These are phyloP conservation scores for Mamestra brassicae DNA, from an alignment of 2,888 invertebrate genomes.

Conservation along the genomic window DNA sequence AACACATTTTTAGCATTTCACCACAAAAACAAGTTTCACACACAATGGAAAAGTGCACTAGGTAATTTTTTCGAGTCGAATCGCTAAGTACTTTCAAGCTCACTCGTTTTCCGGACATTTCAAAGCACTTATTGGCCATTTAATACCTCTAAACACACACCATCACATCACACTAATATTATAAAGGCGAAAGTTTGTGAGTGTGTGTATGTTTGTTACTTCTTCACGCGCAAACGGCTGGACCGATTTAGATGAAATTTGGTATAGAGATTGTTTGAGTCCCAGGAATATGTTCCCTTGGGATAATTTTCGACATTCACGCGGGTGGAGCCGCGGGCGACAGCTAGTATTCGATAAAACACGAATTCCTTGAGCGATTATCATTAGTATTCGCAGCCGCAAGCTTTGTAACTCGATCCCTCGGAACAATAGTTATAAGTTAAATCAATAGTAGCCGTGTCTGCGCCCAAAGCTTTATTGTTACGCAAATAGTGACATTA, in stretches of 20 bases:
- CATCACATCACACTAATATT: too few species aligned
- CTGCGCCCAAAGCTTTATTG: slow-evolving; percentile 65
- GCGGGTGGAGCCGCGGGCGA: too few species aligned
- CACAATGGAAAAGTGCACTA: not conserved
- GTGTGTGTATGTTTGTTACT: too few species aligned
- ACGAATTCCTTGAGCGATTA: slow-evolving; percentile 56
- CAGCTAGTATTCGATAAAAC: slow-evolving; percentile 35
- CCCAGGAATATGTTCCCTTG: too few species aligned
- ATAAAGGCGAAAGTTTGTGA: too few species aligned
- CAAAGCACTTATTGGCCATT: not conserved
- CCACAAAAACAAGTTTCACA: too few species aligned
- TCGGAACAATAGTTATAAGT: slow-evolving; percentile 52
- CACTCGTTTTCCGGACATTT: not conserved
- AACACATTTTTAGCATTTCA: too few species aligned
- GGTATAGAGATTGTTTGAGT: too few species aligned
- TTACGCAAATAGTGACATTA: slow-evolving; percentile 62
- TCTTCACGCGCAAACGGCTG: too few species aligned
- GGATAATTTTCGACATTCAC: too few species aligned
- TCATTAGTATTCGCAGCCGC: slow-evolving; percentile 60
- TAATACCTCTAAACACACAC: slow-evolving; percentile 7
- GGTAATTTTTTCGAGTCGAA: not conserved
- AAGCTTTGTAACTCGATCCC: slow-evolving; percentile 58
- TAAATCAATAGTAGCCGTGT: slow-evolving; percentile 60
- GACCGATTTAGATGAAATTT: too few species aligned
- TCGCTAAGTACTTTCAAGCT: not conserved